phyloP scores from a whole-genome alignment of 2,113 vertebrate genomes.

The Menidia beryllina region DNA sequence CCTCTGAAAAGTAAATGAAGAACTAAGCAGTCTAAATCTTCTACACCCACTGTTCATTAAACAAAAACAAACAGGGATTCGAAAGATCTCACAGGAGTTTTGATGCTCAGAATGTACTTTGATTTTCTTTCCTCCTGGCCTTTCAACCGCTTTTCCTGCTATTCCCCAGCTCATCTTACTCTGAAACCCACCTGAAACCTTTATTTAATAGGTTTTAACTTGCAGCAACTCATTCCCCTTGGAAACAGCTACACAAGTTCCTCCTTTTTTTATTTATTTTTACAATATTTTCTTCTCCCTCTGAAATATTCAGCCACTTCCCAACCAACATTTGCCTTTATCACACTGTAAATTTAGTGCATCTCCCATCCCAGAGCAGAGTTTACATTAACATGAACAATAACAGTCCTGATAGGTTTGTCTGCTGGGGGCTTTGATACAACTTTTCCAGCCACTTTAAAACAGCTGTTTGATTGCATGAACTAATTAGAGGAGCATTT shows the following conservation, averaged over 20 bases:
- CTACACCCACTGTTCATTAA: not conserved
- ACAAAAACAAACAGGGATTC: too few relatives aligned
- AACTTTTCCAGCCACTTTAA: not conserved
- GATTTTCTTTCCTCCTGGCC: not conserved
- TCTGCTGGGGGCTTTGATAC: not conserved
- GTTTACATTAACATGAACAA: not conserved
- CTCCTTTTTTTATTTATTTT: not conserved
- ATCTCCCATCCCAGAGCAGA: not conserved
- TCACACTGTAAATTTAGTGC: not conserved
- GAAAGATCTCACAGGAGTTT: not conserved
- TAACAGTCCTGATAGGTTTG: not conserved
- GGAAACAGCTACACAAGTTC: not conserved
- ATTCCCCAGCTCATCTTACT: not conserved
- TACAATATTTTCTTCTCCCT: not conserved
- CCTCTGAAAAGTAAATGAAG: too few relatives aligned
- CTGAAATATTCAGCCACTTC: too few relatives aligned
- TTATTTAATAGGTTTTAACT: not conserved
- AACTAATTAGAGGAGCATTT: not conserved
- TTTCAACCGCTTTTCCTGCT: not conserved
- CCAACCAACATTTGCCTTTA: too few relatives aligned
- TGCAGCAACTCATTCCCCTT: not conserved
- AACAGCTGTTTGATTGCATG: not conserved
- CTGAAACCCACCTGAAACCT: not conserved
- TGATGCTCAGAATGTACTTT: accelerated
- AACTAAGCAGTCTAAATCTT: too few relatives aligned